Percentiles rank a stretch among this genome's conserved stretches.
Evolutionary conservation across 2,113 vertebrate species (phyloP).

Genomic region (Silurus glanis): DNA sequence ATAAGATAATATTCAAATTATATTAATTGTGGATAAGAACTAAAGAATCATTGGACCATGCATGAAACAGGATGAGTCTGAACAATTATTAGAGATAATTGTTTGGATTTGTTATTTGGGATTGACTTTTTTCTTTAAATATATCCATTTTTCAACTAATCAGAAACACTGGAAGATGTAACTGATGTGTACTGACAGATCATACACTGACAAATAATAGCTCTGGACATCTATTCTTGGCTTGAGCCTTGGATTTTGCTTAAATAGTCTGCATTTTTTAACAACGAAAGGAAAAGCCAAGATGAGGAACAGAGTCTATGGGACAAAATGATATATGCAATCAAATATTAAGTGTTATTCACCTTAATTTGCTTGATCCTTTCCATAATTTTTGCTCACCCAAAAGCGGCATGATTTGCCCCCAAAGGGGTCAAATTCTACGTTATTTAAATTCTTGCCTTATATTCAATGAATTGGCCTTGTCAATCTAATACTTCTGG

Average conservation of each 20-base stretch:
- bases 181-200: too few relatives aligned
- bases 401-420: neutral
- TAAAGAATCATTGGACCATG: neutral
- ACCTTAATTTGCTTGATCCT: neutral
- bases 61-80: neutral
- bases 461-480: neutral
- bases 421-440: neutral
- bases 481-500: neutral
- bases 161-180: neutral
- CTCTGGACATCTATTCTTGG: neutral
- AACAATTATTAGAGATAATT: neutral
- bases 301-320: neutral
- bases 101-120: neutral
- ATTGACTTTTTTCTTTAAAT: too few relatives aligned
- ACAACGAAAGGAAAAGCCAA: neutral
- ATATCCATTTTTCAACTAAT: neutral
- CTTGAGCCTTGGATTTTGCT: neutral
- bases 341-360: neutral
- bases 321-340: neutral
- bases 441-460: neutral
- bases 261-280: neutral
- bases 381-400: neutral
- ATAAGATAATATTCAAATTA: neutral
- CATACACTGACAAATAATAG: neutral
- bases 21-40: neutral